phyloP scores from a whole-genome alignment of 2,888 invertebrate species.

The Chironomus tentans region DNA sequence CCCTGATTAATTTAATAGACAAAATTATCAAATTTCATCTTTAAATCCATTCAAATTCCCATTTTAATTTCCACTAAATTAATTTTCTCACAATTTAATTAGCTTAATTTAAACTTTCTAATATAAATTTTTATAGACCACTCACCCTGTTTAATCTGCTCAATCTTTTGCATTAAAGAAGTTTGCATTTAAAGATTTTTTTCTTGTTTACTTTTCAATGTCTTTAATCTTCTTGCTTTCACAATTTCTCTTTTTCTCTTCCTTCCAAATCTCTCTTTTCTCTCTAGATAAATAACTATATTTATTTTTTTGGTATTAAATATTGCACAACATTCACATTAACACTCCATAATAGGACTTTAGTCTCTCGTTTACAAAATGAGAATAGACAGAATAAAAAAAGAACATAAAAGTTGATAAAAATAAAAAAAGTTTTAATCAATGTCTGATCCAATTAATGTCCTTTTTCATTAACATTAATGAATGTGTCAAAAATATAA shows the following conservation, averaged over 20 bases:
- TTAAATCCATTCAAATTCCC: no score
- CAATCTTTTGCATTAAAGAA: constrained; percentile 25
- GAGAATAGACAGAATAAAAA: background rate
- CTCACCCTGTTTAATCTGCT: constrained; percentile 24
- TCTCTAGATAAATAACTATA: background rate
- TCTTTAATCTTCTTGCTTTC: background rate
- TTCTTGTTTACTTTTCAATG: background rate
- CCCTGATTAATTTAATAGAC: no score
- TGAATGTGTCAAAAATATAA: no score
- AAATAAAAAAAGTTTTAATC: background rate
- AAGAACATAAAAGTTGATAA: background rate
- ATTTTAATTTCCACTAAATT: no score
- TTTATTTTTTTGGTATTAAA: background rate
- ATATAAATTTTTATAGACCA: no score
- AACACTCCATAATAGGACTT: background rate
- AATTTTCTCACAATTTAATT: no score
- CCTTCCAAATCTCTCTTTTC: background rate
- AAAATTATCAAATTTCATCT: no score
- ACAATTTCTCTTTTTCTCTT: background rate
- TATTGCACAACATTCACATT: background rate
- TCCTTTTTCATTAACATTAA: no score
- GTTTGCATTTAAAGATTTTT: constrained; percentile 18
- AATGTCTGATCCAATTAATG: no score
- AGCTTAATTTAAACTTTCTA: no score
- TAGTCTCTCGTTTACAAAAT: no score